Percentiles rank a stretch among this genome's conserved stretches.
phyloP scores from a whole-genome alignment of 1,140 invertebrate species.

The Cardiocondyla obscurior region DNA sequence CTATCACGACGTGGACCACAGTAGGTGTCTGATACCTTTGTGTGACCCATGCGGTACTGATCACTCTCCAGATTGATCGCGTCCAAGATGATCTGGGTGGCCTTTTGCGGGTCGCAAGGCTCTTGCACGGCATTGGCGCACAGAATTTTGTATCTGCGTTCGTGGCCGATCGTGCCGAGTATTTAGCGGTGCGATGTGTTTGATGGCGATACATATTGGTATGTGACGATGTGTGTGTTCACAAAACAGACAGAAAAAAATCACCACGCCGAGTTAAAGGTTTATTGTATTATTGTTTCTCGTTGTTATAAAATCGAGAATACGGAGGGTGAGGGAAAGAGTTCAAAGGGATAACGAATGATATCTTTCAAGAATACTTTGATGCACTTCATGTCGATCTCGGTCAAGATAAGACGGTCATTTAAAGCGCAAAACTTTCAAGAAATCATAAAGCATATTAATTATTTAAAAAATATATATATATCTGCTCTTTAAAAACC shows the following conservation, averaged over 20 bases:
- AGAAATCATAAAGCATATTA: neutral
- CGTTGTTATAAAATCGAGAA: conserved; percentile 44
- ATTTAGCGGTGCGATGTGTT: conserved; percentile 42
- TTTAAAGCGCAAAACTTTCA: neutral
- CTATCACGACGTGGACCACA: conserved; percentile 57
- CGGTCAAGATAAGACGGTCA: neutral
- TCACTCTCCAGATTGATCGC: conserved; percentile 93
- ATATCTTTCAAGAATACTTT: conserved; percentile 26
- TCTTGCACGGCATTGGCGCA: conserved; percentile 91
- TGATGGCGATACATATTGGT: conserved; percentile 12
- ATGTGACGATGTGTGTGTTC: conserved; percentile 33
- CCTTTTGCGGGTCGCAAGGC: conserved; percentile 90
- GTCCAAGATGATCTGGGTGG: conserved; percentile 94
- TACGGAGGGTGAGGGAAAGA: neutral
- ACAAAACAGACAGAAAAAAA: conserved; percentile 75
- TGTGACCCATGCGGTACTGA: conserved; percentile 97
- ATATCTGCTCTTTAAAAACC: neutral
- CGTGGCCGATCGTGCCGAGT: conserved; percentile 44
- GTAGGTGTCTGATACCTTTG: conserved; percentile 90
- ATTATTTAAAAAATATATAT: neutral
- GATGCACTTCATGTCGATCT: conserved; percentile 28
- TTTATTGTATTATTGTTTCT: conserved; percentile 5
- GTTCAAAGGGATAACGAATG: neutral
- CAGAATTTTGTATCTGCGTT: conserved; percentile 96
- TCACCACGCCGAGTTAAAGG: conserved; percentile 68